Conservation (phyloP, 2,113 vertebrate genomes). For the Laterallus jamaicensis region DNA sequence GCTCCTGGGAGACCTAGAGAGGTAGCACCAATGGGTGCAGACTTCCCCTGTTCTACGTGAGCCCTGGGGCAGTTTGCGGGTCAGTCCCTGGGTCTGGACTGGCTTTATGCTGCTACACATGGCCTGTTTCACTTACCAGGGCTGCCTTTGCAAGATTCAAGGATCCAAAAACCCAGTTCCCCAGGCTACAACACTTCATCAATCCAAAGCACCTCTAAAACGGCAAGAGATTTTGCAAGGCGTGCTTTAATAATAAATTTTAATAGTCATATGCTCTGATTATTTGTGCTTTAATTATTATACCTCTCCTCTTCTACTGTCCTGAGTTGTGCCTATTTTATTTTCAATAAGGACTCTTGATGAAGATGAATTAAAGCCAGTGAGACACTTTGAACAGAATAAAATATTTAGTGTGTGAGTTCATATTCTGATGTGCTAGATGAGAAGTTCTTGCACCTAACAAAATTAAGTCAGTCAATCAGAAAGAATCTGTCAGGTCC, state of each 20-base stretch:
- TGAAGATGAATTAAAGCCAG: slow-evolving; percentile 24
- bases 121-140: too few species aligned
- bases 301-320: not conserved
- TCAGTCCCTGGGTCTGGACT: too few species aligned
- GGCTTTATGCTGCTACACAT: not conserved
- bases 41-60: not conserved
- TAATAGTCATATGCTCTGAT: not conserved
- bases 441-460: not conserved
- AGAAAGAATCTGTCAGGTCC: not conserved
- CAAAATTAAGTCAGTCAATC: not conserved
- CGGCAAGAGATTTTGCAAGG: not conserved
- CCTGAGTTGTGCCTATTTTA: not conserved
- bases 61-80: too few species aligned
- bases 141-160: not conserved
- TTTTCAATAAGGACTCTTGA: not conserved
- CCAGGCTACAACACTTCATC: not conserved
- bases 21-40: rapidly evolving
- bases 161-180: not conserved
- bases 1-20: not conserved
- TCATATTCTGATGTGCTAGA: slow-evolving; percentile 6
- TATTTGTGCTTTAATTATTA: slow-evolving; percentile 23
- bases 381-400: not conserved
- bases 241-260: not conserved
- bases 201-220: not conserved
- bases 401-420: not conserved